These are phyloP conservation scores for Amphipoea lucens DNA, from an alignment of 2,888 invertebrate genomes.

Conservation along the genomic window DNA sequence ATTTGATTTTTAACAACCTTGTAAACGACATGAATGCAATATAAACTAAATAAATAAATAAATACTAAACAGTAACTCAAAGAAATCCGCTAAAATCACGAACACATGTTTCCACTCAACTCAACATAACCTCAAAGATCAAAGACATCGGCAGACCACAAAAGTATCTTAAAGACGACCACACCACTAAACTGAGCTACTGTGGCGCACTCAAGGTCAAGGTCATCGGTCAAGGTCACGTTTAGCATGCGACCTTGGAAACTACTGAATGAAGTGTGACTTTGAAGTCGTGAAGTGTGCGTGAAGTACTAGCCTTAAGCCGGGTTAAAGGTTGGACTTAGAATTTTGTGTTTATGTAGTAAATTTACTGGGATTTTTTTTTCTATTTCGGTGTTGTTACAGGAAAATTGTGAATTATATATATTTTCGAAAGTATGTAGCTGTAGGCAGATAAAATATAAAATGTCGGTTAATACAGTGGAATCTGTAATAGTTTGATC, in stretches of 20 bases:
- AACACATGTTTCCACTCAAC: conserved; percentile 2
- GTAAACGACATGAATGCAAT: too few relatives aligned
- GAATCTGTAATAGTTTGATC: neutral
- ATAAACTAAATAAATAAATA: too few relatives aligned
- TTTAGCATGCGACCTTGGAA: conserved; percentile 45
- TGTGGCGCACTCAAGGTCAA: conserved; percentile 35
- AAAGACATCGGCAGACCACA: conserved; percentile 34
- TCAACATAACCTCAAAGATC: conserved; percentile 2
- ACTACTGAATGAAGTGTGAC: conserved; percentile 29
- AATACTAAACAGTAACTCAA: neutral
- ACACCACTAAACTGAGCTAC: conserved; percentile 3
- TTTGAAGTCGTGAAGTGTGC: conserved; percentile 36
- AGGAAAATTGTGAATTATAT: neutral
- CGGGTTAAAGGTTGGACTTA: neutral
- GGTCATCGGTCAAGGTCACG: conserved; percentile 15
- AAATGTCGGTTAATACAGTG: neutral
- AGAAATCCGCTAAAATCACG: neutral
- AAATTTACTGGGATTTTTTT: neutral
- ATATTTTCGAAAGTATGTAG: too few relatives aligned
- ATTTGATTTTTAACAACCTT: too few relatives aligned
- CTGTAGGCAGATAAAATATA: neutral
- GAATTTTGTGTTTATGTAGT: neutral
- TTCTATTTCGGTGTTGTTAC: neutral
- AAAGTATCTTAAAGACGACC: conserved; percentile 18
- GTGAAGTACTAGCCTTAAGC: neutral